Base-by-base conservation (phyloP, 1,140 invertebrate genomes). In the Lordiphosa clarofinis region DNA sequence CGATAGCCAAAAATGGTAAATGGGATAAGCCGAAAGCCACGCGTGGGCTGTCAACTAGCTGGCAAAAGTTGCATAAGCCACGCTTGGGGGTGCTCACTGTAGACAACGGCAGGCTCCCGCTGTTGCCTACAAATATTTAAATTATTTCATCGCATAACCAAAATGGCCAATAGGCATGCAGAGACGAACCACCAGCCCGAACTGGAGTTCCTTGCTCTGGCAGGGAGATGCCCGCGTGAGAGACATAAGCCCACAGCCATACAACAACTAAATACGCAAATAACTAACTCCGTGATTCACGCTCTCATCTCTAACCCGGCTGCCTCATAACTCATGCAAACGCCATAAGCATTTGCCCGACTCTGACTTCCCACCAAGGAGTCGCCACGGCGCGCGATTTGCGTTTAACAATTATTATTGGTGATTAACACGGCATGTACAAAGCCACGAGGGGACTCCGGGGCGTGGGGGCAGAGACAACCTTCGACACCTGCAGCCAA, bases 401-500 rank as follows among this genome's bases (percentile, higher is more conserved):
- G 69, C 79, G 79, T 84, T 84, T 84, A 84, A 84, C 79, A 84
- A 84, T 84, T 84, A 86, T 84, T 84, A 84, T 84, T 84, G 78
- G 79, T 84, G 78, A 84, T 84, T 84, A 84, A 84, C 78, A 84
- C 78, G 78, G 78, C 78, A 84, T 84, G 73, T 70, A 86, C 73
- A 70, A 63, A 60, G 68, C 56, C 31, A 13, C 47, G 24, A 55
- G 33, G 39, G 40, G 33, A 15, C n/a, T 40, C n/a, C 21, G 7
- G 31, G 33, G 39, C 28, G 48, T 11, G 49, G 37, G 10, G 31
- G 43, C 36, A 65, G 56, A 56, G 61, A 81, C 76, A 81, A 82
- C 76, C 76, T 82, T 82, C 76, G 76, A 82, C 76, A 82, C 76
- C 76, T 82, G 76, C 76, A 79, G 70, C 74, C 43, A 28, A 42